Conservation (phyloP, 35 echinoderm and acorn worm genomes). For the Holothuria glaberrima region DNA sequence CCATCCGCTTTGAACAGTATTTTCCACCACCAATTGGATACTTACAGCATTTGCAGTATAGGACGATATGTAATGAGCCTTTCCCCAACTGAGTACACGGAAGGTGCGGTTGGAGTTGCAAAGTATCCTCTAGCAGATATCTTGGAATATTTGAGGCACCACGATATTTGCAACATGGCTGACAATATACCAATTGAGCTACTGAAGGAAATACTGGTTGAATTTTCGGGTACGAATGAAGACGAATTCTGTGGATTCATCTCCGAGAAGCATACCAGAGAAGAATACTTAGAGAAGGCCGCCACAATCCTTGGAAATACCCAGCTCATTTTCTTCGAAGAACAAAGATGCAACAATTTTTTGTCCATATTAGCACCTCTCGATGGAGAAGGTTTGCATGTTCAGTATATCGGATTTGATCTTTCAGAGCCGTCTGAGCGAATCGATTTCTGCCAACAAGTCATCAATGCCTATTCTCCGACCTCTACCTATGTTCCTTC, state of each 20-base stretch:
- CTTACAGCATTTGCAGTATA: constrained; percentile 10
- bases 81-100: background rate
- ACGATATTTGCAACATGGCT: background rate
- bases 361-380: constrained; percentile 5
- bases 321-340: background rate
- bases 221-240: constrained; percentile 5
- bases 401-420: background rate
- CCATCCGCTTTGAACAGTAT: background rate
- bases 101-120: background rate
- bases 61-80: background rate
- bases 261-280: background rate
- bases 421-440: background rate
- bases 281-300: background rate
- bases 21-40: background rate
- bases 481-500: background rate
- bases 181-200: too few relatives aligned
- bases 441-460: constrained; percentile 5
- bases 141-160: background rate
- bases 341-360: constrained; percentile 5
- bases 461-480: background rate
- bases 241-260: constrained; percentile 20
- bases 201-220: constrained; percentile 1
- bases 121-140: constrained; percentile 31
- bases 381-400: background rate
- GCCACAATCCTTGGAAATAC: background rate